These are phyloP conservation scores for Melolontha melolontha DNA, from an alignment of 2,888 invertebrate species.

Conservation along the genomic window DNA sequence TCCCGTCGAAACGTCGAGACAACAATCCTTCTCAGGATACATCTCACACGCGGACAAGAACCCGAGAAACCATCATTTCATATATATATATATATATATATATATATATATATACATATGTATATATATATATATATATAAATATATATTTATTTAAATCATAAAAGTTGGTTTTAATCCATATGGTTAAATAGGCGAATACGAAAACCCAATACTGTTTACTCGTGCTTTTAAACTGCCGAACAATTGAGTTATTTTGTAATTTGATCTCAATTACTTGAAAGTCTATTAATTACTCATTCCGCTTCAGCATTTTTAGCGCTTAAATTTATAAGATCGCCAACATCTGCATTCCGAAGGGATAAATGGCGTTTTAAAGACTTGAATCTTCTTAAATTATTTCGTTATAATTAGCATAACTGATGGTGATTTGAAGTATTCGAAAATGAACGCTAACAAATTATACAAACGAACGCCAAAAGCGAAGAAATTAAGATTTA, in stretches of 20 bases:
- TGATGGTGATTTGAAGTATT: background rate
- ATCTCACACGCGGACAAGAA: no score
- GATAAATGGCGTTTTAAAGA: slow-evolving; percentile 3
- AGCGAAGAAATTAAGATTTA: no score
- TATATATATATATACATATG: no score
- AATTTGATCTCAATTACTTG: slow-evolving; percentile 33
- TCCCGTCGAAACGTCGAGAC: no score
- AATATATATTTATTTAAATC: no score
- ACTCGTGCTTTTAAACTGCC: slow-evolving; percentile 23
- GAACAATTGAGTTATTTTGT: slow-evolving; percentile 29
- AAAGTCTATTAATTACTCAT: slow-evolving; percentile 37
- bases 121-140: no score
- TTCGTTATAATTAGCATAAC: slow-evolving; percentile 12
- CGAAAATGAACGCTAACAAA: background rate
- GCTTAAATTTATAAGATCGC: slow-evolving; percentile 6
- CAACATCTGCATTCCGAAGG: background rate
- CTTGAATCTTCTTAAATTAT: slow-evolving; percentile 4
- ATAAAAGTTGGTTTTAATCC: no score
- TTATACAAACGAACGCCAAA: no score
- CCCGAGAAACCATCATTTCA: no score
- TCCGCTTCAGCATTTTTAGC: slow-evolving; percentile 22
- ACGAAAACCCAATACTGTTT: slow-evolving; percentile 30
- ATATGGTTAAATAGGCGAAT: no score
- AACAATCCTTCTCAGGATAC: no score
- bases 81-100: no score